Evolutionary conservation across 2,797 vertebrate species (phyloP), one percentile per base, ranked within the genome.

Genomic region (Anomalospiza imberbis): DNA sequence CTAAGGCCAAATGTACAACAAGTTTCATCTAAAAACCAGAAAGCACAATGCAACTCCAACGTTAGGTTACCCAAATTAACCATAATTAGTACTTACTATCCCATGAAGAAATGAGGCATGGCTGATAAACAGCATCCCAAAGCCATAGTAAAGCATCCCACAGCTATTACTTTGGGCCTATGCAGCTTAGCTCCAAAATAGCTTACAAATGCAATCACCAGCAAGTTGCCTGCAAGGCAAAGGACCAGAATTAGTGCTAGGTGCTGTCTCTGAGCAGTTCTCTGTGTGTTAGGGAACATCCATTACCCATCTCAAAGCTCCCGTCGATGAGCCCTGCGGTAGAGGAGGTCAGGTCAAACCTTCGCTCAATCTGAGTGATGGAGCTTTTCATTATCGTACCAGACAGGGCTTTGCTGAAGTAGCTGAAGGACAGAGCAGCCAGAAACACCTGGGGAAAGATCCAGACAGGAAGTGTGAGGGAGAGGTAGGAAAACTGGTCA

Each of bases 171-270:
- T 96, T 98, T 99, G 9, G 99, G 99, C 55, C 99, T 98, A 17
- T 99, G 98, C 65, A 99, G 96, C 93, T 98, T 99, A 84, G 99
- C 98, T 91, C 99, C 99, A 93, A 99, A 99, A 95, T 99, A 99
- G 97, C 99, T 99, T 77, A 99, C 99, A 93, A 99, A 99, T 22
- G 98, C 98, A 76, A 99, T 98, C 91, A 99, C 96, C 94, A 99
- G 50, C 95, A 99, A 97, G 96, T 99, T 99, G 77, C 99, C 99
- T 99, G 92, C n/a, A 96, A 90, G 74, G 54, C 14, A 90, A 91
- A n/a, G 26, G 61, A 42, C 2, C 25, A 93, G 42, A 85, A 79
- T 97, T 47, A 92, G 25, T 61, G 40, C 24, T 36, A 61, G n/a
- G 3, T 42, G 6, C 32, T 60, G 17, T 8, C 25, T 62, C 28